These are phyloP conservation scores for Rotaria macrura DNA, from an alignment of 2,888 invertebrate genomes.

Conservation along the genomic window DNA sequence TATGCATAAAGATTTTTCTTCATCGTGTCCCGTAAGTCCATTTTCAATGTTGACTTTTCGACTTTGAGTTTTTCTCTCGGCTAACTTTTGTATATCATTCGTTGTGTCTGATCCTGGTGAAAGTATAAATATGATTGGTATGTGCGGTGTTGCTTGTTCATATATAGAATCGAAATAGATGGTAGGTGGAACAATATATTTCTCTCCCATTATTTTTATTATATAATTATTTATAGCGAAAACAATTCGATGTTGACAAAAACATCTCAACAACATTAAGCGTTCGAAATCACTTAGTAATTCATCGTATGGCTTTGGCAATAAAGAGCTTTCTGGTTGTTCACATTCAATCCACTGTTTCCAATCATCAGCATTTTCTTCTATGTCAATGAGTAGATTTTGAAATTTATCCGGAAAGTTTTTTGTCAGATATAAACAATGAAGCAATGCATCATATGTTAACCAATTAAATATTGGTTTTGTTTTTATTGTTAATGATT, in stretches of 20 bases:
- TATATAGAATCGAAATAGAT: constrained; percentile 71
- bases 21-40: background rate
- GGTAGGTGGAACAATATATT: constrained; percentile 76
- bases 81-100: constrained; percentile 50
- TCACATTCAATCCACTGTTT: constrained; percentile 77
- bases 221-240: constrained; percentile 74
- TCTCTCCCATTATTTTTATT: constrained; percentile 69
- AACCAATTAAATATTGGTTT: constrained; percentile 65
- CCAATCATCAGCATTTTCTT: constrained; percentile 56
- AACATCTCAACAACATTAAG: constrained; percentile 74
- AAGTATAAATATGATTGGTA: constrained; percentile 51
- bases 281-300: constrained; percentile 59
- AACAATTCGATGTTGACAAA: constrained; percentile 76
- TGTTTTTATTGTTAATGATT: constrained; percentile 54
- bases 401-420: constrained; percentile 61
- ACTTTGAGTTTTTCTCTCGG: constrained; percentile 48
- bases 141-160: constrained; percentile 69
- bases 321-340: constrained; percentile 62
- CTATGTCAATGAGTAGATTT: constrained; percentile 59
- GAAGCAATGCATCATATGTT: constrained; percentile 68
- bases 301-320: constrained; percentile 64
- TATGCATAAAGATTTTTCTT: constrained; percentile 38
- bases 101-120: constrained; percentile 52
- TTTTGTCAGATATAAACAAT: constrained; percentile 62
- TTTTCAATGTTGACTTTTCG: constrained; percentile 27